Evolutionary conservation across 2,113 vertebrate species (phyloP), one percentile per base, ranked within the genome.

Genomic region (Erythrocercus mccallii): DNA sequence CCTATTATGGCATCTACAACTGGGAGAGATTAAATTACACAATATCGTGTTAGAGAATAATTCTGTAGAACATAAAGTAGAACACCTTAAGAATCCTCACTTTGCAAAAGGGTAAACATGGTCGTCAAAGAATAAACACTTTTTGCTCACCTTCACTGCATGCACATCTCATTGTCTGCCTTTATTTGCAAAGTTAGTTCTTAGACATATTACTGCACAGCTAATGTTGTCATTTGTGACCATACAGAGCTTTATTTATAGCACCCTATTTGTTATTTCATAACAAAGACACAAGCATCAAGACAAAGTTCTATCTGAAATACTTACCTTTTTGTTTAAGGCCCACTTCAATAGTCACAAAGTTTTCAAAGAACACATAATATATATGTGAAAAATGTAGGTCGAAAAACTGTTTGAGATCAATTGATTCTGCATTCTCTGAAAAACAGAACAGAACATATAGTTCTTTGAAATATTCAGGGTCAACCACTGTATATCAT

Each of bases 321-420:
- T 42, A 62, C 97, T 95, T 96, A 99, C 99, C 99, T 98, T 99
- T 99, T 97, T 99, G 99, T 97, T 99, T 99, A 96, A 99, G 98
- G 97, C 98, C 98, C 94, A 99, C 98, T 98, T 99, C 99, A 83
- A 99, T 99, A 96, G 98, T 99, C 96, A 99, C 98, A 95, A 99
- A 99, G 97, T 99, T 99, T 98, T 99, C 99, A 97, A 99, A 99
- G 97, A 99, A 99, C 88, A 99, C 99, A 96, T 99, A 99, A 97
- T 99, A 99, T 98, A 99, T 99, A 94, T 99, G 99, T 58, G 99
- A 99, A 98, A 99, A 99, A 97, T 99, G 99, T 88, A 98, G 95
- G 88, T 99, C 99, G 14, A 99, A 99, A 98, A 99, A 99, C 92
- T 99, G 99, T 92, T 99, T 99, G 96, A 99, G 98, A 96, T 99